phyloP scores from a whole-genome alignment of 2,113 vertebrate species.

The Rhabdornis inornatus region DNA sequence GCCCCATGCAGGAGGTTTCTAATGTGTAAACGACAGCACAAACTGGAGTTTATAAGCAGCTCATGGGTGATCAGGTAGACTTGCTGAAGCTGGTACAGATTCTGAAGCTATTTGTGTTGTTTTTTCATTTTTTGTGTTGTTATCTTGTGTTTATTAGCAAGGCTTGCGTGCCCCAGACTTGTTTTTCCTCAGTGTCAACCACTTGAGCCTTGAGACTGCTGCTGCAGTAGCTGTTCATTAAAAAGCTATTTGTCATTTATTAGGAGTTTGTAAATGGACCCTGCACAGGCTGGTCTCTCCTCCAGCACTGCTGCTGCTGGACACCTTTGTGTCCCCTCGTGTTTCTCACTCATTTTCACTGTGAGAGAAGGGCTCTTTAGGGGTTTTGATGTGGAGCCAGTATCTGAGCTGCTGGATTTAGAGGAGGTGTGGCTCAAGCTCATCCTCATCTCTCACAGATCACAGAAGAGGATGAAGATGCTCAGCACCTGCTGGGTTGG shows the following conservation, averaged over 20 bases:
- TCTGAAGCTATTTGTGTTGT: accelerated
- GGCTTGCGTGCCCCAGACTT: not conserved
- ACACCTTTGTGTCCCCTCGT: not conserved
- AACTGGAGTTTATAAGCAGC: not conserved
- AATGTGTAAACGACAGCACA: not conserved
- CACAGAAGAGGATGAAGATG: not conserved
- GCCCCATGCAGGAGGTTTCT: accelerated
- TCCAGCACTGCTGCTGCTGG: not conserved
- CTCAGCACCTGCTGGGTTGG: not conserved
- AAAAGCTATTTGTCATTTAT: not conserved
- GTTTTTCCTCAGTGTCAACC: not conserved
- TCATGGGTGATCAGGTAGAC: not conserved
- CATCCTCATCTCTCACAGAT: not conserved
- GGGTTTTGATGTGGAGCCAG: not conserved
- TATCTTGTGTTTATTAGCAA: not conserved
- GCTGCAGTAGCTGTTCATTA: not conserved
- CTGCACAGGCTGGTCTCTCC: not conserved
- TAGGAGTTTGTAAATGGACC: not conserved
- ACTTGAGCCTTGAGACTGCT: not conserved
- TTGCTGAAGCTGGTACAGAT: not conserved
- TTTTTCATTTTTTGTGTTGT: not conserved
- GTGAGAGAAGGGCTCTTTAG: not conserved
- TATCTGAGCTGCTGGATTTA: not conserved
- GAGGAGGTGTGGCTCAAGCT: not conserved
- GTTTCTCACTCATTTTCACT: not conserved